A percentile compares a stretch with the other conserved stretches of the same genome.
Evolutionary conservation across 2,113 vertebrate genomes (phyloP).

Genomic region (Clinocottus analis): DNA sequence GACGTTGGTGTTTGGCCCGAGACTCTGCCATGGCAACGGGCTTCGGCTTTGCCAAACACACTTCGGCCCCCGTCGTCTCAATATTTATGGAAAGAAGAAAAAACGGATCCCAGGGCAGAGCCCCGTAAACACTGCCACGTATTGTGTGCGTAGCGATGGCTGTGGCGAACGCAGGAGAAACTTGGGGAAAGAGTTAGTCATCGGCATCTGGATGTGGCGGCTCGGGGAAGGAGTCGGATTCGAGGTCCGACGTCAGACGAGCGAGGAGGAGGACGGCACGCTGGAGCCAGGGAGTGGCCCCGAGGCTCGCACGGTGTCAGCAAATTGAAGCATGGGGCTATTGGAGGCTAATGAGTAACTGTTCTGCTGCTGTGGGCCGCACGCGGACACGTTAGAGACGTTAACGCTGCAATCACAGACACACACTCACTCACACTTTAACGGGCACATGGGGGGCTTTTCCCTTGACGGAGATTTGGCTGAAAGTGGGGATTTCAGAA

Average conservation of each 20-base stretch:
- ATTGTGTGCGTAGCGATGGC: slow-evolving; percentile 52
- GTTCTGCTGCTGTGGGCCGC: background rate
- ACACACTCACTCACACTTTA: too few species aligned
- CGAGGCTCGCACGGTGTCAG: background rate
- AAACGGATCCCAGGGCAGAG: slow-evolving; percentile 40
- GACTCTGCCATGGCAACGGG: slow-evolving; percentile 61
- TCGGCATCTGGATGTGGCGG: slow-evolving; percentile 53
- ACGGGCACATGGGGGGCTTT: background rate
- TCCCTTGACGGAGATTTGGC: too few species aligned
- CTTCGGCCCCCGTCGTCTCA: slow-evolving; percentile 22
- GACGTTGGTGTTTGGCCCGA: slow-evolving; percentile 48
- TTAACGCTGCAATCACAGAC: background rate
- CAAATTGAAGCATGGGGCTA: slow-evolving; percentile 2
- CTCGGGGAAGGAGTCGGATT: slow-evolving; percentile 34
- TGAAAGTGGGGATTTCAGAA: background rate
- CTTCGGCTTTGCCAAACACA: slow-evolving; percentile 64
- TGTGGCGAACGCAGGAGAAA: slow-evolving; percentile 54
- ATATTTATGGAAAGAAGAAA: slow-evolving; percentile 79
- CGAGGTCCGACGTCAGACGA: slow-evolving; percentile 40
- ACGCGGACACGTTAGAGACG: background rate
- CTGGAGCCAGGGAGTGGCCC: slow-evolving; percentile 53
- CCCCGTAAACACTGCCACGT: slow-evolving; percentile 73
- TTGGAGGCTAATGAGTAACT: slow-evolving; percentile 29
- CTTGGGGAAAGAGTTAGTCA: slow-evolving; percentile 79
- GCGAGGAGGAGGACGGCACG: slow-evolving; percentile 49